Evolutionary conservation across 2,888 invertebrate species (phyloP).

Genomic region (Amblyjoppa fuscipennis): DNA sequence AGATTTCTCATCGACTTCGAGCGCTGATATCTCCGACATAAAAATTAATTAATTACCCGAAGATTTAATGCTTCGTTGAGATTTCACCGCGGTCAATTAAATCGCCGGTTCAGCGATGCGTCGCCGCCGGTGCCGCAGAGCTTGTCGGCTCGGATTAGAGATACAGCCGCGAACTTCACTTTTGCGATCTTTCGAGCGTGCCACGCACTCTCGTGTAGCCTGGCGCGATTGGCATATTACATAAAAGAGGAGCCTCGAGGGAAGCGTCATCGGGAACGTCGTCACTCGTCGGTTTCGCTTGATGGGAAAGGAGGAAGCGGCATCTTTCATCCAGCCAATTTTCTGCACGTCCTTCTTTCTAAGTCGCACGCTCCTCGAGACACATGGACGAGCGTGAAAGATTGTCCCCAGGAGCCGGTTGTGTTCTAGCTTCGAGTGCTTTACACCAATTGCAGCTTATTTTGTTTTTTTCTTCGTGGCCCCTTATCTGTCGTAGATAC

Average conservation of each 20-base stretch:
- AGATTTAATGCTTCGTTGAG: constrained; percentile 61
- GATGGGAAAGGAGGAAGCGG: constrained; percentile 18
- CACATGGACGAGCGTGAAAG: constrained; percentile 29
- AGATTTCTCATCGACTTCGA: not conserved
- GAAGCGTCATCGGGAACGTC: not conserved
- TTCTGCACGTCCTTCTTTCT: constrained; percentile 28
- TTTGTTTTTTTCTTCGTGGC: constrained; percentile 20
- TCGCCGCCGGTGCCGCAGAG: constrained; percentile 23
- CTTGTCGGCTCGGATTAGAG: constrained; percentile 49
- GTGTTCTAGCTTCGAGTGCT: constrained; percentile 41
- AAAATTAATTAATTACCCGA: constrained; percentile 54
- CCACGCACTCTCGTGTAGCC: not conserved
- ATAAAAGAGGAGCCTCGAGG: constrained; percentile 4
- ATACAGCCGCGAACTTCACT: constrained; percentile 75
- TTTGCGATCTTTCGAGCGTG: constrained; percentile 63
- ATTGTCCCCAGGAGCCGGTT: constrained; percentile 50
- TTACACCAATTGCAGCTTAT: constrained; percentile 47
- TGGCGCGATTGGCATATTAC: constrained; percentile 3
- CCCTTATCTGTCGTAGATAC: constrained; percentile 8
- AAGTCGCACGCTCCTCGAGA: not conserved
- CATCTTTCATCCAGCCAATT: constrained; percentile 8
- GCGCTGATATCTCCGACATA: constrained; percentile 20
- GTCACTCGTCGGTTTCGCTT: constrained; percentile 6
- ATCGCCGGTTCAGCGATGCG: constrained; percentile 31
- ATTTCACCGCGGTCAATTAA: constrained; percentile 62